Conservation (phyloP, 2,888 invertebrate genomes). For the Nowickia ferox region DNA sequence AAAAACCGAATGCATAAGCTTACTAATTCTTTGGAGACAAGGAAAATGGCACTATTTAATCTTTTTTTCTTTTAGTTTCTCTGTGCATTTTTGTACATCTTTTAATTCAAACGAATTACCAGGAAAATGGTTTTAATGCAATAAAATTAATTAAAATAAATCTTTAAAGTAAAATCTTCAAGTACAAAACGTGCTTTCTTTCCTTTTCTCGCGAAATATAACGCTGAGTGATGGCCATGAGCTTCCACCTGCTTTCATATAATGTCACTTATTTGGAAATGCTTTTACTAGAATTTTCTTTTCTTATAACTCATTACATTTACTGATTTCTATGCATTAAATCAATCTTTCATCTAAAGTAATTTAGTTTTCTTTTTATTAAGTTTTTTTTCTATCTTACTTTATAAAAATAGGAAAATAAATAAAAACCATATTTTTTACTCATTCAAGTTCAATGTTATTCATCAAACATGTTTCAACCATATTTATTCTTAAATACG, state of each 20-base stretch:
- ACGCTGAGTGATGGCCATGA: not conserved
- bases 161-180: too few species aligned
- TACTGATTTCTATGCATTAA: not conserved
- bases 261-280: not conserved
- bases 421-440: conserved; percentile 32
- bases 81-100: too few species aligned
- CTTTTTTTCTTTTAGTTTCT: too few species aligned
- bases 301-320: not conserved
- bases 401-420: conserved; percentile 23
- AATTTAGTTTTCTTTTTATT: conserved; percentile 11
- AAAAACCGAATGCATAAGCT: too few species aligned
- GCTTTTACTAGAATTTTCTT: not conserved
- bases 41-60: too few species aligned
- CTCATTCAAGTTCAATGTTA: conserved; percentile 52
- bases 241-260: not conserved
- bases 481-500: conserved; percentile 23
- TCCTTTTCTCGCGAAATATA: not conserved
- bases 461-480: conserved; percentile 24
- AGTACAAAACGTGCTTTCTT: too few species aligned
- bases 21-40: too few species aligned
- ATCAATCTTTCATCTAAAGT: not conserved
- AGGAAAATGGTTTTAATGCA: too few species aligned
- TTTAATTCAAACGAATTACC: too few species aligned
- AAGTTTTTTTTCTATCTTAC: not conserved
- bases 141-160: too few species aligned